phyloP scores from a whole-genome alignment of 1,140 invertebrate genomes.

The Orius laevigatus region DNA sequence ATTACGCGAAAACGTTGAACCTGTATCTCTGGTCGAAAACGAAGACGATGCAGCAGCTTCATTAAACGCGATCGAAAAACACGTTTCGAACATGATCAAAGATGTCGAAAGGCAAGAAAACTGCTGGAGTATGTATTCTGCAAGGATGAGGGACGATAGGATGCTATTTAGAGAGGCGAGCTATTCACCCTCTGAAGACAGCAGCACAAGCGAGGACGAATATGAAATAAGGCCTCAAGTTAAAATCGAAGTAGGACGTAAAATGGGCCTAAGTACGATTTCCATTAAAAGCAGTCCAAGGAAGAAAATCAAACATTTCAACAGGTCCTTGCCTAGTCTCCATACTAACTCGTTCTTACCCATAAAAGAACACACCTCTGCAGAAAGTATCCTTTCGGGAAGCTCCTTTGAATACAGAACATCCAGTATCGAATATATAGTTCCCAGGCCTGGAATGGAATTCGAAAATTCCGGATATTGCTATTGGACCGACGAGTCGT shows the following conservation, averaged over 20 bases:
- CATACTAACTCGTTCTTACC: background rate
- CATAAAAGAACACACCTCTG: background rate
- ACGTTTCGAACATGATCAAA: constrained; percentile 17
- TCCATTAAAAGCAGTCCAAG: constrained; percentile 4
- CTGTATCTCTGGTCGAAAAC: background rate
- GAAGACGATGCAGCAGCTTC: constrained; percentile 1
- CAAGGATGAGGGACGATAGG: background rate
- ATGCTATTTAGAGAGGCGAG: constrained; percentile 7
- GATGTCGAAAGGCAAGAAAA: constrained; percentile 21
- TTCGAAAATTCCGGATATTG: constrained; percentile 19
- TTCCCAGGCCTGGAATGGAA: constrained; percentile 9
- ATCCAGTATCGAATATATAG: constrained; percentile 19
- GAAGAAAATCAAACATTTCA: constrained; percentile 5
- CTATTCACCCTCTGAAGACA: background rate
- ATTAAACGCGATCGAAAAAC: constrained; percentile 17
- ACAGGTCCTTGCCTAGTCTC: constrained; percentile 17
- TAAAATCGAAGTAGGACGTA: background rate
- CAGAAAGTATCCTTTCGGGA: constrained; percentile 2
- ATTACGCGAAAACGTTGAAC: background rate
- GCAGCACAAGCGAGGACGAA: constrained; percentile 25
- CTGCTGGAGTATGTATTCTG: background rate
- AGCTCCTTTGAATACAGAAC: constrained; percentile 1
- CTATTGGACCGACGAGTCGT: constrained; percentile 12
- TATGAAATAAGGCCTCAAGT: constrained; percentile 19
- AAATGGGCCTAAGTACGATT: constrained; percentile 9